Evolutionary conservation across 2,888 invertebrate genomes (phyloP), one percentile per base, ranked within the genome.

Genomic region (Calameuta idolon): DNA sequence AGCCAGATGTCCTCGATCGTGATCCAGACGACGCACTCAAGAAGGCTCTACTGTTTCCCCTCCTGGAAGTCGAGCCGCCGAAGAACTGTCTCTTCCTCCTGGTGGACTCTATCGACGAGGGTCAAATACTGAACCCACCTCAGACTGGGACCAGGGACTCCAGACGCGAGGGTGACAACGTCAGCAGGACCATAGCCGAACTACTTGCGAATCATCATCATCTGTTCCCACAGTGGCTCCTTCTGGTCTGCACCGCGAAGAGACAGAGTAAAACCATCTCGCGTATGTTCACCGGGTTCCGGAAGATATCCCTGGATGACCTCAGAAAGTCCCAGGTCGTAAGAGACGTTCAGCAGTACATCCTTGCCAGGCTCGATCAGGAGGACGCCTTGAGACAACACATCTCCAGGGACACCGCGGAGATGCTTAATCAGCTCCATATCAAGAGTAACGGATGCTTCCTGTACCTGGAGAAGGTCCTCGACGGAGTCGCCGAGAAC

Each of bases 381-480:
- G 98, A 98, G 88, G 97, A 97, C 33, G 94, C 96, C 37, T 93
- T 98, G 12, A 93, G 97, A 69, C 97, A 97, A 81, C 97, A 98
- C 87, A 95, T 98, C 81, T 97, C 97, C 71, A 93, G 96, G 78
- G 97, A 97, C 88, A 98, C 98, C 0, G 98, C 98, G 0, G 98
- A 98, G 83, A 98, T 98, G 92, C 92, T 99, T 4, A 98, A 99
- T 92, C 98, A 98, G 88, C 93, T 99, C 69, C 96, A 98, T 88
- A 98, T 99, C 85, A 99, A 99, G 92, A 98, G 98, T 89, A 98
- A 98, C 88, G 99, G 98, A 0, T 98, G 97, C 86, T 95, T 98
- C 82, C 93, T 98, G 4, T 98, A 97, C 86, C 91, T 97, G 81
- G 97, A 97, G 89, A 96, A 97, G 92, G 94, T 98, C 0, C 91